Conservation (phyloP, 2,888 invertebrate genomes). For the Hirudinaria manillensis region DNA sequence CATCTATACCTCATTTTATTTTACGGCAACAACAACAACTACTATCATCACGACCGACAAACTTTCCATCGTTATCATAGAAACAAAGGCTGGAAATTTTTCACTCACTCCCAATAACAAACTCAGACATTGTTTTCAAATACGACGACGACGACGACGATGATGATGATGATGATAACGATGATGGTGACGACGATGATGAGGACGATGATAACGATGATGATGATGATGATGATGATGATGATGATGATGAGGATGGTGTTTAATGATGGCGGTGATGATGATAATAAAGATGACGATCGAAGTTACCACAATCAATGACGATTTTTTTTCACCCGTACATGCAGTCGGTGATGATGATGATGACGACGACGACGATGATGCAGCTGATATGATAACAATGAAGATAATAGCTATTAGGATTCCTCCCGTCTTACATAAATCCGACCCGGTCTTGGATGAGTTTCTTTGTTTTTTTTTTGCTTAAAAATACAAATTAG, state of each 20-base stretch:
- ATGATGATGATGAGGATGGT: conserved; percentile 16
- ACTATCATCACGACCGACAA: too few species aligned
- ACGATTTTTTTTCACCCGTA: background rate
- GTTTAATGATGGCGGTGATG: conserved; percentile 11
- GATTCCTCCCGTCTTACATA: too few species aligned
- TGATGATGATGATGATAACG: conserved; percentile 11
- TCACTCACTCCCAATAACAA: too few species aligned
- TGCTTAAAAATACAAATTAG: too few species aligned
- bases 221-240: conserved; percentile 22
- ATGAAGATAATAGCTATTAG: background rate
- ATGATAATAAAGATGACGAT: background rate
- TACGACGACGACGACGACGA: conserved; percentile 15
- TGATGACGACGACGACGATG: background rate
- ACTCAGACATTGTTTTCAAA: background rate
- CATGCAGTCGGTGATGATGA: background rate
- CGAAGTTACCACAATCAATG: background rate
- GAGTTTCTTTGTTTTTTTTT: too few species aligned
- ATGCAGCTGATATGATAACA: background rate
- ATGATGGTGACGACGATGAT: conserved; percentile 10
- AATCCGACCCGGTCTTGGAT: too few species aligned
- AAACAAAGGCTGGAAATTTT: background rate
- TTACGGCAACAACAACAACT: too few species aligned
- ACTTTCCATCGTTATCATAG: background rate
- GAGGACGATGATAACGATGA: conserved; percentile 22
- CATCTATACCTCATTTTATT: too few species aligned